Conservation (phyloP, 2,797 vertebrate species). For the Microctenopoma stevenorrisi region DNA sequence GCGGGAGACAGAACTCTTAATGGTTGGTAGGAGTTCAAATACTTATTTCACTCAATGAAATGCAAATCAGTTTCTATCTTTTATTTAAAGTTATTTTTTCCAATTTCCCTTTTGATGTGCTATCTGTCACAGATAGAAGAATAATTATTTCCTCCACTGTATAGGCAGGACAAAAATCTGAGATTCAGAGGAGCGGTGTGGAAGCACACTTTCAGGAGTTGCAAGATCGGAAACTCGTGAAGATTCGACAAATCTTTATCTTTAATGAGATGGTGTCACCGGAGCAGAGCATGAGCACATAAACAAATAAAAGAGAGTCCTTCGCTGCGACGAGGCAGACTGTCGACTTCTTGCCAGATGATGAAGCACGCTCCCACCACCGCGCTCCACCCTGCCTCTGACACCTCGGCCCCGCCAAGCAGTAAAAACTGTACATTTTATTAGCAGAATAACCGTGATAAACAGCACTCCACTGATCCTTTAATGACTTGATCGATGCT, state of each 20-base stretch:
- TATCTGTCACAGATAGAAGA: too few relatives aligned
- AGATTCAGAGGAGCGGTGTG: too few relatives aligned
- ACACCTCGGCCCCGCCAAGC: background rate
- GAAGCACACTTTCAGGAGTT: background rate
- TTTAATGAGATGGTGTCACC: conserved; percentile 6
- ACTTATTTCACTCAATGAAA: too few relatives aligned
- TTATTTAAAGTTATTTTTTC: too few relatives aligned
- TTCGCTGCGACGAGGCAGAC: background rate
- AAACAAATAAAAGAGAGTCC: conserved; percentile 17
- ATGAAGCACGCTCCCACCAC: conserved; percentile 5
- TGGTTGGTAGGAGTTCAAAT: too few relatives aligned
- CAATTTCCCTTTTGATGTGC: too few relatives aligned
- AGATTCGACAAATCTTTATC: background rate
- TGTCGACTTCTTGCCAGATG: conserved; percentile 2
- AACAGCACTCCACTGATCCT: conserved; percentile 40
- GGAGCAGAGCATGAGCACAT: conserved; percentile 24
- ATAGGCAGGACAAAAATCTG: too few relatives aligned
- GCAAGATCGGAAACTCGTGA: conserved; percentile 14
- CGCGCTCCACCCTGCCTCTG: background rate
- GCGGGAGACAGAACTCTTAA: too few relatives aligned
- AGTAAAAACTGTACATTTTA: conserved; percentile 33
- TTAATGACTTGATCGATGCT: conserved; percentile 67
- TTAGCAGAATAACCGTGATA: conserved; percentile 52
- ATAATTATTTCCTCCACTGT: too few relatives aligned
- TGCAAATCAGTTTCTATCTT: too few relatives aligned